Percentiles rank a stretch among this genome's conserved stretches.
Evolutionary conservation across 2,113 vertebrate species (phyloP).

Genomic region (Lota lota): DNA sequence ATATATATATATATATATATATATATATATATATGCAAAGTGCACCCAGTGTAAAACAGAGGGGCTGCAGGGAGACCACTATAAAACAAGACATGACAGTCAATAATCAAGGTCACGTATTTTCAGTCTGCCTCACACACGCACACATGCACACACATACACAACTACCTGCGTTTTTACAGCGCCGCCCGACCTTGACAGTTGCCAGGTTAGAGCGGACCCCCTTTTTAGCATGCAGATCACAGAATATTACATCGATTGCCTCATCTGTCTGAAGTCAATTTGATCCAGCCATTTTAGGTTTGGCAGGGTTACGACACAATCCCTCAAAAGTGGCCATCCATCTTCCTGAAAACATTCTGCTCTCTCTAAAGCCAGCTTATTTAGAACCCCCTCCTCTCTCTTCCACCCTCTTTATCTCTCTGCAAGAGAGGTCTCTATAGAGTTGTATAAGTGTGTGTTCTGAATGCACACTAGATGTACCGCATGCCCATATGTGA

Average conservation of each 20-base stretch:
- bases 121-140: conserved; percentile 59
- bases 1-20: too few relatives aligned
- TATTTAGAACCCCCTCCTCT: conserved; percentile 47
- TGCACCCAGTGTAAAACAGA: conserved; percentile 17
- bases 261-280: conserved; percentile 73
- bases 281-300: conserved; percentile 76
- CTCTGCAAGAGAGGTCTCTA: conserved; percentile 40
- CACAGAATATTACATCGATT: conserved; percentile 74
- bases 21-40: conserved; percentile 12
- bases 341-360: conserved; percentile 70
- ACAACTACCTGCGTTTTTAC: conserved; percentile 71
- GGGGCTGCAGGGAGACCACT: conserved; percentile 38
- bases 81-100: conserved; percentile 70
- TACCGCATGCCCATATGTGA: conserved; percentile 48
- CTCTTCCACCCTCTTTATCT: conserved; percentile 15
- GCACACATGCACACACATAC: conserved; percentile 26
- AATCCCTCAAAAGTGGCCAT: conserved; percentile 72
- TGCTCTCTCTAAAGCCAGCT: conserved; percentile 64
- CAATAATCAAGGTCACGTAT: conserved; percentile 74
- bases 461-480: conserved; percentile 47
- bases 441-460: conserved; percentile 41
- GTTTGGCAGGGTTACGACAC: conserved; percentile 69
- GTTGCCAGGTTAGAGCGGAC: conserved; percentile 57
- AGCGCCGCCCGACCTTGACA: conserved; percentile 66
- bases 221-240: conserved; percentile 73